Base-by-base conservation (phyloP, 2,888 invertebrate genomes). In the Entomobrya multifasciata region DNA sequence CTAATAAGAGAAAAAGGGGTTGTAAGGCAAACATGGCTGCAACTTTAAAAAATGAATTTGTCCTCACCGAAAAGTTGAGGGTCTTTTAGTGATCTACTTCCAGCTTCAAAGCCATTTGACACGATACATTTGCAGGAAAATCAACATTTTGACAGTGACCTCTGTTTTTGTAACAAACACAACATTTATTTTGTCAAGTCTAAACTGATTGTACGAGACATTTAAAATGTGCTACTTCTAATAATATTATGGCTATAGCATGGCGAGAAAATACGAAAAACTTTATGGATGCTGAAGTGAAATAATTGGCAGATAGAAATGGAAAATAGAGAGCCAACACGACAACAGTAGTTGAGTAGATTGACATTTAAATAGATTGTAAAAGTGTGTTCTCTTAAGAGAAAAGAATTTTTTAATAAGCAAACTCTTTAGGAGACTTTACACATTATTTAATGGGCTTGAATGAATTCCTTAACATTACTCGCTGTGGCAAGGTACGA, bases 371-470 rank as follows among this genome's bases (percentile, higher is more conserved):
- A 86, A 86, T 81, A 86, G 81, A 89, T 88, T 86, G 52, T 70
- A 67, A 49, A 67, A 57, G 81, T 67, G 74, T 76, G 70, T 82
- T 76, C 36, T 41, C 44, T 25, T 0, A 49, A 60, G 30, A 62
- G 52, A 87, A 36, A 36, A 87, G 88, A 90, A 90, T 90, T 88
- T 88, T 90, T 89, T 89, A 90, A 90, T 90, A 90, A 90, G 88
- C 82, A 52, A 76, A 55, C 55, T 60, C 36, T 74, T 67, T 25
- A 55, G 27, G 60, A 57, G 8, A 30, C 8, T 44, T 74, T 74
- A 20, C 27, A 74, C 74, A 47, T 70, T 70, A 74, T 22, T 74
- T 52, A 74, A 49, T 52, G 49, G 13, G 30, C 6, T 30, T 52
- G 27, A 74, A 11, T 41, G 49, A 22, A 74, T 74, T 74, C 74